Conservation (phyloP, 2,113 vertebrate species). For the Serilophus lunatus region DNA sequence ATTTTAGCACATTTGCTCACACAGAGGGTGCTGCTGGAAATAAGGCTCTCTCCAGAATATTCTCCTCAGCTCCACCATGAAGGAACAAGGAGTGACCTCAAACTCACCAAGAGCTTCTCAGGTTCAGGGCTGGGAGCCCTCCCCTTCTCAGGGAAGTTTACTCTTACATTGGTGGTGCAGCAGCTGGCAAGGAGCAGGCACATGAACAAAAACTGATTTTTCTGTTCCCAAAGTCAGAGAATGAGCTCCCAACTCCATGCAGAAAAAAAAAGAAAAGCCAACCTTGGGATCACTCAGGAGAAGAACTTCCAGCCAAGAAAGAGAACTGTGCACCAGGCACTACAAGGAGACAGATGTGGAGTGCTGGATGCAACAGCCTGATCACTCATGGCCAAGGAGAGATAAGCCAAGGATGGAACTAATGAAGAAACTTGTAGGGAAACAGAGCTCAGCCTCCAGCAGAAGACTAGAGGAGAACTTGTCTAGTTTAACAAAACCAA, state of each 20-base stretch:
- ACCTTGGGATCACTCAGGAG: background rate
- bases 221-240: background rate
- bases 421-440: background rate
- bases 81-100: background rate
- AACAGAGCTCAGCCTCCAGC: background rate
- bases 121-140: background rate
- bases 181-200: background rate
- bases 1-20: background rate
- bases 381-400: background rate
- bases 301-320: background rate
- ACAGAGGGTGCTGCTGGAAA: background rate
- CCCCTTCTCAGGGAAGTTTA: background rate
- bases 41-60: background rate
- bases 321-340: background rate
- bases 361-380: background rate
- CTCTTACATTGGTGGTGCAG: background rate
- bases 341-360: background rate
- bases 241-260: background rate
- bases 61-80: background rate
- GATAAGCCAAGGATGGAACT: background rate
- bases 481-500: background rate
- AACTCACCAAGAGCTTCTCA: background rate
- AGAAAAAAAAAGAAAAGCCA: slow-evolving; percentile 22
- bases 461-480: background rate
- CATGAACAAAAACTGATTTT: background rate